Conservation (phyloP, 1,140 invertebrate genomes). For the Ptiloglossa arizonensis region DNA sequence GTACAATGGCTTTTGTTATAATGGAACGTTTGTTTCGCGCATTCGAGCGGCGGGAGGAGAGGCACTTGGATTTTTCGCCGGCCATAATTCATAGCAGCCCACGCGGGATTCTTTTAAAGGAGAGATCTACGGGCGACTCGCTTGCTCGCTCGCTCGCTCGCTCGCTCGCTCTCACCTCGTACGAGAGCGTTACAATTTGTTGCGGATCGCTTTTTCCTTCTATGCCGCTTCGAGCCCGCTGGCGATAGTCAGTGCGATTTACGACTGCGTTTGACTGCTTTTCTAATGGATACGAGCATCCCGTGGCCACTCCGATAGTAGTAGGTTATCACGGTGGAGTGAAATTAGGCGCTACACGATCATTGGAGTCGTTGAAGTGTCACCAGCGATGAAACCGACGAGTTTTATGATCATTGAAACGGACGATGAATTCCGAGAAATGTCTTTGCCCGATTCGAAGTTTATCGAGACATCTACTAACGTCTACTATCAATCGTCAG, state of each 20-base stretch:
- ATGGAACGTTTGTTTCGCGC: slow-evolving; percentile 55
- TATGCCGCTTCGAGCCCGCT: not conserved
- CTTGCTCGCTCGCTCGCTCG: not conserved
- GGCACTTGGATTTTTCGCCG: slow-evolving; percentile 46
- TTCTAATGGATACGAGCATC: slow-evolving; percentile 35
- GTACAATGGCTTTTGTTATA: slow-evolving; percentile 57
- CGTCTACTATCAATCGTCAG: no score
- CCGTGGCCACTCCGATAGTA: not conserved
- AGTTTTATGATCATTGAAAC: no score
- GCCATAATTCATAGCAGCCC: slow-evolving; percentile 51
- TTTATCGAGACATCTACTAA: no score
- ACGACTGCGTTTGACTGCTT: slow-evolving; percentile 25
- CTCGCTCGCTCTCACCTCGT: not conserved
- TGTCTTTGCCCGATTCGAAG: no score
- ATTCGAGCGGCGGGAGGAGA: slow-evolving; percentile 31
- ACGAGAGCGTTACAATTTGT: slow-evolving; percentile 38
- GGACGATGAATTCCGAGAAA: no score
- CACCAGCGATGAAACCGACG: no score
- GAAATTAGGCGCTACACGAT: no score
- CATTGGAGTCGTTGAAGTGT: no score
- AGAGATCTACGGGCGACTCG: slow-evolving; percentile 37
- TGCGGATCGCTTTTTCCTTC: slow-evolving; percentile 37
- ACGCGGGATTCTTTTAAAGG: slow-evolving; percentile 49
- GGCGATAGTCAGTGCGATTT: slow-evolving; percentile 26
- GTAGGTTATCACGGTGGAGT: not conserved